phyloP scores from a whole-genome alignment of 2,797 vertebrate genomes.

The Tolypeutes matacus region DNA sequence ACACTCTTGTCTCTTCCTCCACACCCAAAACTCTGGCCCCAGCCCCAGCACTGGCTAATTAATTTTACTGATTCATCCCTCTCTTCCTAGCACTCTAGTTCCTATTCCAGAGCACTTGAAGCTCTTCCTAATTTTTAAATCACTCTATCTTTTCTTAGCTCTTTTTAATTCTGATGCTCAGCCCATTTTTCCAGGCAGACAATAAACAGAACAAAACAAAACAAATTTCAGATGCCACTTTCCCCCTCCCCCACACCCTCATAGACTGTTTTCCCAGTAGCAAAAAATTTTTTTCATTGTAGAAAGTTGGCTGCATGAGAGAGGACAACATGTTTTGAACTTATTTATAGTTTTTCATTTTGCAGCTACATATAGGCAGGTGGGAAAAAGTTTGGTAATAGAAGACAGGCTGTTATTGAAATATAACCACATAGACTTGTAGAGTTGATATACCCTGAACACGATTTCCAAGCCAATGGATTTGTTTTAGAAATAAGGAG shows the following conservation, averaged over 20 bases:
- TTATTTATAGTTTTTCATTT: not conserved
- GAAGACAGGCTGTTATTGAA: not conserved
- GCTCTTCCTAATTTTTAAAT: not conserved
- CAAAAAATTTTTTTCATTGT: not conserved
- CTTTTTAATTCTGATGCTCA: conserved; percentile 23
- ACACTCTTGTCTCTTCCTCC: not conserved
- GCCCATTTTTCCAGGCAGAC: not conserved
- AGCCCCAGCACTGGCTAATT: not conserved
- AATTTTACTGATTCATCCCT: not conserved
- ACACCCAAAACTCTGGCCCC: not conserved
- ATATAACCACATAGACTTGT: not conserved
- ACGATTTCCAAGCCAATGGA: not conserved
- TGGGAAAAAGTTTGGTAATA: not conserved
- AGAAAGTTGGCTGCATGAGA: not conserved
- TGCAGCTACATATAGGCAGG: not conserved
- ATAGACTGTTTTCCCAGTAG: not conserved
- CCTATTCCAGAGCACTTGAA: not conserved
- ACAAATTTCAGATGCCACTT: not conserved
- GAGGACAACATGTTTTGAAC: not conserved
- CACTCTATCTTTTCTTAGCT: not conserved
- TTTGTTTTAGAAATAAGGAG: not conserved
- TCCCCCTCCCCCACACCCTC: no score
- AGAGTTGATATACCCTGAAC: not conserved
- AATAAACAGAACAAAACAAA: not conserved
- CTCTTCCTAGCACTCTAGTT: not conserved